Conservation (phyloP, 2,113 vertebrate species). For the Cyprinus carpio region DNA sequence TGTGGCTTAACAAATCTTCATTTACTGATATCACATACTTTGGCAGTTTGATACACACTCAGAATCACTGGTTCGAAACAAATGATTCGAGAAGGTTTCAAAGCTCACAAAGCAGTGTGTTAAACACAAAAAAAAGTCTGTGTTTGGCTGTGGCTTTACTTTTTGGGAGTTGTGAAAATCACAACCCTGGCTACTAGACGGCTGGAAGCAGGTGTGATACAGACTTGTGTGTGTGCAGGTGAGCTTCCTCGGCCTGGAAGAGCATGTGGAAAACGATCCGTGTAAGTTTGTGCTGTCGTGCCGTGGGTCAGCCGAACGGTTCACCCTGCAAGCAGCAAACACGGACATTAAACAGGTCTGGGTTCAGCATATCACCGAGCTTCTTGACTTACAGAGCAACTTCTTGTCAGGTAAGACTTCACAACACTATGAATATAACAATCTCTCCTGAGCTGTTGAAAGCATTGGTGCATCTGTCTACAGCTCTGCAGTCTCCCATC, state of each 20-base stretch:
- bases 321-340: slow-evolving; percentile 94
- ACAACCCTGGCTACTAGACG: not conserved
- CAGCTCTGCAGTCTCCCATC: slow-evolving; percentile 95
- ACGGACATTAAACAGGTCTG: slow-evolving; percentile 93
- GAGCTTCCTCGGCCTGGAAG: slow-evolving; percentile 88
- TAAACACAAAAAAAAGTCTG: not conserved
- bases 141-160: not conserved
- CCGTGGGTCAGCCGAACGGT: slow-evolving; percentile 86
- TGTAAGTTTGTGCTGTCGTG: slow-evolving; percentile 92
- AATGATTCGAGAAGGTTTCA: too few relatives aligned
- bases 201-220: not conserved
- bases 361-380: slow-evolving; percentile 88
- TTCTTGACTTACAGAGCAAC: slow-evolving; percentile 91
- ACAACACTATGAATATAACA: not conserved
- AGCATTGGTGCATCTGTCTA: not conserved
- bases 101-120: too few relatives aligned
- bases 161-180: not conserved
- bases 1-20: too few relatives aligned
- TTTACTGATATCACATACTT: too few relatives aligned
- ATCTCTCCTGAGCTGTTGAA: slow-evolving; percentile 9
- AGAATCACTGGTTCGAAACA: too few relatives aligned
- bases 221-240: slow-evolving; percentile 73
- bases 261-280: slow-evolving; percentile 88
- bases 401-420: slow-evolving; percentile 86
- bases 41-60: too few relatives aligned